phyloP scores from a whole-genome alignment of 2,113 vertebrate species.

The Phylloscopus whistleri region DNA sequence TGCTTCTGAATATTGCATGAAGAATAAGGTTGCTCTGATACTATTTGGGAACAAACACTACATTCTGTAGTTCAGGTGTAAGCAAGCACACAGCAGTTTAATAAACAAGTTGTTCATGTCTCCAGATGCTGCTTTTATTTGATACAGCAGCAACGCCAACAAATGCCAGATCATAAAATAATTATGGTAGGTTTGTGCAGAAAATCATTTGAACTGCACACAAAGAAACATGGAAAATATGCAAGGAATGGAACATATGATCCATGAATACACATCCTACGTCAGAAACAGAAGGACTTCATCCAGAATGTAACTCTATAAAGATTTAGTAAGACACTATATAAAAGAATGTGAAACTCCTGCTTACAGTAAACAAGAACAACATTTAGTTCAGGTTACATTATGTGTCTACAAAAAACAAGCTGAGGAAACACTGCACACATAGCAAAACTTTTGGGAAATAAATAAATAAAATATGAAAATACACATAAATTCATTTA shows the following conservation, averaged over 20 bases:
- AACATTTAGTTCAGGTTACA: neutral
- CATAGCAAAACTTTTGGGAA: neutral
- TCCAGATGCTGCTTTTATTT: neutral
- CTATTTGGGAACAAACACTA: neutral
- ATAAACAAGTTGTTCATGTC: neutral
- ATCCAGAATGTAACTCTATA: neutral
- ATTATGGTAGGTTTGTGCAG: neutral
- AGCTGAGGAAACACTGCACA: neutral
- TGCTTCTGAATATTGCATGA: neutral
- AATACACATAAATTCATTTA: neutral
- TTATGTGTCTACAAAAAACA: neutral
- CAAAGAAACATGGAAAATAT: constrained; percentile 34
- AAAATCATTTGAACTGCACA: neutral
- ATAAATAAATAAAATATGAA: neutral
- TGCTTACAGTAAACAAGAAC: constrained; percentile 16
- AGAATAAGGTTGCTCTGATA: neutral
- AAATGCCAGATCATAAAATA: neutral
- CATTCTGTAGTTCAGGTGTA: neutral
- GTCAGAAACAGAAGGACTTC: neutral
- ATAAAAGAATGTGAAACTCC: neutral
- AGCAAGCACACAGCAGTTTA: neutral
- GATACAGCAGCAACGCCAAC: neutral
- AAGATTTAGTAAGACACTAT: neutral
- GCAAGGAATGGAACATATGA: constrained; percentile 25
- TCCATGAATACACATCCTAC: neutral